Evolutionary conservation across 2,113 vertebrate species (phyloP).

Genomic region (Oxyura jamaicensis): DNA sequence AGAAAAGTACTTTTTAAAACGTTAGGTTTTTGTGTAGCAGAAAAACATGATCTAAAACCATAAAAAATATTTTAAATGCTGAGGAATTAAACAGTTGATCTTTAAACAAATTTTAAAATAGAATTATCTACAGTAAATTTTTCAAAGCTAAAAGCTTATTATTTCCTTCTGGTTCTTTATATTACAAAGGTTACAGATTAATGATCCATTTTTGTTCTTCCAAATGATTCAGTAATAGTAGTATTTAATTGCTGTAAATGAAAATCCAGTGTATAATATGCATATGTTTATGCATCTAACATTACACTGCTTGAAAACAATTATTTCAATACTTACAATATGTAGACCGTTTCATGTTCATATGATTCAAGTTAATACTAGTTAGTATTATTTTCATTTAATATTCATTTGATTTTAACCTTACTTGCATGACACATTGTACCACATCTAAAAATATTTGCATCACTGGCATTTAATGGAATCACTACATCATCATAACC

Average conservation of each 20-base stretch:
- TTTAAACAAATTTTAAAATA: neutral
- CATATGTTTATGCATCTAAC: neutral
- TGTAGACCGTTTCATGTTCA: neutral
- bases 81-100: neutral
- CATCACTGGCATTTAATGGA: conserved; percentile 13
- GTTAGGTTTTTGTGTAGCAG: neutral
- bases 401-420: neutral
- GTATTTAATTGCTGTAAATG: neutral
- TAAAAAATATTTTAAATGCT: neutral
- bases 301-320: neutral
- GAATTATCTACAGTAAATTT: neutral
- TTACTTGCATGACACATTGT: neutral
- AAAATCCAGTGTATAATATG: neutral
- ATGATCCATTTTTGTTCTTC: neutral
- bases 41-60: neutral
- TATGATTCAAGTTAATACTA: neutral
- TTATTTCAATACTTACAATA: neutral
- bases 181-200: neutral
- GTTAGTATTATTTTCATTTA: neutral
- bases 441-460: neutral
- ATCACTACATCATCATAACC: neutral
- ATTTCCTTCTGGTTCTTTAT: neutral
- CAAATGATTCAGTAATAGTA: neutral
- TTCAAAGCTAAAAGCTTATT: neutral
- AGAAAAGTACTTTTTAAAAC: neutral